Evolutionary conservation across 1,140 invertebrate genomes (phyloP), one percentile per base, ranked within the genome.

Genomic region (Alviniconcha marisindica): DNA sequence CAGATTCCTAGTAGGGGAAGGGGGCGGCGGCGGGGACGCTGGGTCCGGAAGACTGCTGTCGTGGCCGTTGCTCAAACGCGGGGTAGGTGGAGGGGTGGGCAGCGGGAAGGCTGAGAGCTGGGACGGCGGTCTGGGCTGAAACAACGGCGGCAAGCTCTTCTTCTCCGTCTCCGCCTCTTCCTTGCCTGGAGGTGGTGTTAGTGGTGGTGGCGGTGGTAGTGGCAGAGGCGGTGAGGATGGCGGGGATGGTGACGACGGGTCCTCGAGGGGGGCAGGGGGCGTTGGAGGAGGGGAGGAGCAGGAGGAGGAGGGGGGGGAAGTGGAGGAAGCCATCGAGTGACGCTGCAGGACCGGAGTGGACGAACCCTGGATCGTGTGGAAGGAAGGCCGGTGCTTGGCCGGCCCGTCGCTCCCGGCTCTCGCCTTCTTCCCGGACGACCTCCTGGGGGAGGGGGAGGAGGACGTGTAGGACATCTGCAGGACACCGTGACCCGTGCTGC

Each of bases 291-390:
- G 44, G n/a, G 73, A 3, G 38, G 78, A 66, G 56, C 56, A 12
- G 77, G 77, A 24, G 56, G 56, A 1, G 40, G 40, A 42, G 12
- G 56, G 69, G 31, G 56, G 44, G 4, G 56, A n/a, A 38, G 40
- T 4, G 33, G 78, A 42, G 31, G 56, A 63, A 5, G 51, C 36
- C 40, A 24, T 14, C 1, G 36, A 24, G 77, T 38, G 78, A 40
- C 40, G 78, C 21, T 66, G 56, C 56, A 66, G 56, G 38, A 44
- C 78, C n/a, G 78, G 78, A 44, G 78, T 80, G 24, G 78, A 80
- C 14, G 78, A 80, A 44, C 78, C 78, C n/a, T 80, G 56, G 78
- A 80, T 80, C 1, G 78, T 80, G 56, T 80, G 54, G 60, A 80
- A 80, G 33, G 78, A 80, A n/a, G 78, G 78, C 14, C 78, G 54